These are phyloP conservation scores for Ctenoplectra terminalis DNA, from an alignment of 1,140 invertebrate genomes.

Conservation along the genomic window DNA sequence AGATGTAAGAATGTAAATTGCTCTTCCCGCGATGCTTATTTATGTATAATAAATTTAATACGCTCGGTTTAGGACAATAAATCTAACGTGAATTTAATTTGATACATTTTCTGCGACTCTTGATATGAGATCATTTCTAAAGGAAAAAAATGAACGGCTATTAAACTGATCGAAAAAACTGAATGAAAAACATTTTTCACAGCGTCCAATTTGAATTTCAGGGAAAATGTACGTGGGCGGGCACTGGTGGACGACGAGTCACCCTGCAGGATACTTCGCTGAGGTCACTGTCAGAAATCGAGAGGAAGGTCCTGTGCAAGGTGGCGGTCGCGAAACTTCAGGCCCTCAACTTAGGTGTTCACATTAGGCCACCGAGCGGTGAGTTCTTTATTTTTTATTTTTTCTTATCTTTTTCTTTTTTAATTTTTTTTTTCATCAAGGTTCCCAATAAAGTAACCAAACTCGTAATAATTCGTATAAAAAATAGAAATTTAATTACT, in stretches of 20 bases:
- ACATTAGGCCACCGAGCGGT: constrained; percentile 88
- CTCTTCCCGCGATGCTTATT: not conserved
- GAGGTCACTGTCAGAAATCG: constrained; percentile 90
- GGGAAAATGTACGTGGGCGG: constrained; percentile 93
- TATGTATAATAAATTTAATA: not conserved
- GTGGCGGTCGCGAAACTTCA: constrained; percentile 94
- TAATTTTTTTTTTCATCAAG: too few relatives aligned
- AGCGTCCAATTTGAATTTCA: constrained; percentile 80
- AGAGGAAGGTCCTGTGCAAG: constrained; percentile 91
- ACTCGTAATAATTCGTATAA: too few relatives aligned
- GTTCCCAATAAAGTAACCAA: too few relatives aligned
- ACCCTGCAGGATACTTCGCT: constrained; percentile 88
- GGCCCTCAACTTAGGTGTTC: constrained; percentile 92
- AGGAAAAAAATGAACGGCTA: too few relatives aligned
- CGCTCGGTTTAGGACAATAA: not conserved
- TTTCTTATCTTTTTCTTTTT: too few relatives aligned
- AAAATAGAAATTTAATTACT: too few relatives aligned
- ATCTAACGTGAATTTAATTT: too few relatives aligned
- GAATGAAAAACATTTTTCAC: not conserved
- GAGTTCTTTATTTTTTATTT: too few relatives aligned
- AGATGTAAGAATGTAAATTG: not conserved
- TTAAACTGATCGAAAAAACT: too few relatives aligned
- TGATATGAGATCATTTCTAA: too few relatives aligned
- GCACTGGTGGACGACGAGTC: constrained; percentile 89
- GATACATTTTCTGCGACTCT: too few relatives aligned